Base-by-base conservation (phyloP, 2,113 vertebrate species). In the Aphyosemion australe region DNA sequence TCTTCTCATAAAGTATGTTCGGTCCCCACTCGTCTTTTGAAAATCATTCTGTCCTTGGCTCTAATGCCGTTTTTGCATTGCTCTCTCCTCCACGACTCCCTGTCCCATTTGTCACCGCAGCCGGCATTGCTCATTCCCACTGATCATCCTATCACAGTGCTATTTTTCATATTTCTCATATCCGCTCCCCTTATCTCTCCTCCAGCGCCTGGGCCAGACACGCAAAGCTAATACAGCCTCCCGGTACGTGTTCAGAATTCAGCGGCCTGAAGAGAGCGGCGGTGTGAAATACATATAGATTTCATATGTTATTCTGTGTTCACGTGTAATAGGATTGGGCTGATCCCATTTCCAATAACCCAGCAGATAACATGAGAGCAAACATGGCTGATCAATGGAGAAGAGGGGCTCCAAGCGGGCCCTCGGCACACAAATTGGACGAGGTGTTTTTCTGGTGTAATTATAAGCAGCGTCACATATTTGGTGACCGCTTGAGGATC, bases 81-180 rank as follows among this genome's bases (percentile, higher is more conserved):
- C 87, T 83, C 75, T 82, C 80, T 82, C 80, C 84, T 88, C 83
- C 85, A 81, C 86, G 83, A 78, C 82, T 87, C 86, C 79, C 65
- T 74, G 82, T 91, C 83, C 88, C 90, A 90, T 91, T 91, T 89
- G 87, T 90, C 90, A 90, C 82, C 4, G 65, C 84, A 47, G 82
- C 78, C 74, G 34, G 79, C 74, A 67, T 79, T 85, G 84, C 85
- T 89, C 87, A 85, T 89, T 90, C 87, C 82, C 85, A 82, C 87
- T 90, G 88, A 91, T 91, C 90, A 91, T 90, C 85, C 85, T 91
- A 90, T 90, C 88, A 87, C 86, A 74, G 75, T 51, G 84, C 88
- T 89, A 91, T 90, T 91, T 91, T 90, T 91, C 90, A 90, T 90
- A 91, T 90, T 90, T 91, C 88, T 91, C 89, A 90, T 91, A 90